Evolutionary conservation across 2,797 vertebrate genomes (phyloP).

Genomic region (Sebastes variabilis): DNA sequence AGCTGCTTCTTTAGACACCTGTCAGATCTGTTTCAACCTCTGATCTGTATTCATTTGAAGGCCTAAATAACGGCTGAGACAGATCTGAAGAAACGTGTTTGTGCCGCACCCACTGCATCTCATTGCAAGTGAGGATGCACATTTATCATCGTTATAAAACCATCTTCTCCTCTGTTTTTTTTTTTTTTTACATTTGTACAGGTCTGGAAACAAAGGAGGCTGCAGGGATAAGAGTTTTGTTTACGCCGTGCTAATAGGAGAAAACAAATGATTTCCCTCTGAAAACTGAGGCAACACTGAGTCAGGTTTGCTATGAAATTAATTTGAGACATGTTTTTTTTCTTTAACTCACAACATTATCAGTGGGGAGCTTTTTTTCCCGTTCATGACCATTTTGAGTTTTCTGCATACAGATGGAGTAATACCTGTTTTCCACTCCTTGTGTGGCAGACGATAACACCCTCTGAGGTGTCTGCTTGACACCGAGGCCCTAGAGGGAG

Average conservation of each 20-base stretch:
- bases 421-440: constrained; percentile 5
- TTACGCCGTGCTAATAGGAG: not conserved
- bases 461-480: constrained; percentile 19
- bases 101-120: constrained; percentile 42
- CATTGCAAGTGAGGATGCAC: constrained; percentile 30
- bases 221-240: constrained; percentile 11
- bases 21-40: constrained; percentile 61
- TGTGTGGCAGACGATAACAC: constrained; percentile 10
- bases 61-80: constrained; percentile 44
- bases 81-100: constrained; percentile 45
- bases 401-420: constrained; percentile 11
- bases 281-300: constrained; percentile 7
- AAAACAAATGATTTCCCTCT: constrained; percentile 11
- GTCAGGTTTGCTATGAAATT: constrained; percentile 28
- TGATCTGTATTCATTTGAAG: constrained; percentile 70
- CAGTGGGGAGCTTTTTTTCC: not conserved
- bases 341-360: not conserved
- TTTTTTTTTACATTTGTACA: not conserved
- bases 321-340: not conserved
- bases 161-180: constrained; percentile 5
- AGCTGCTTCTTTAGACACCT: constrained; percentile 59
- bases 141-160: constrained; percentile 66
- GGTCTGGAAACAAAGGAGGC: constrained; percentile 12
- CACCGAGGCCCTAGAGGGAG: constrained; percentile 11
- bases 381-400: not conserved